Conservation (phyloP, 2,888 invertebrate genomes). For the Ochlodes sylvanus region DNA sequence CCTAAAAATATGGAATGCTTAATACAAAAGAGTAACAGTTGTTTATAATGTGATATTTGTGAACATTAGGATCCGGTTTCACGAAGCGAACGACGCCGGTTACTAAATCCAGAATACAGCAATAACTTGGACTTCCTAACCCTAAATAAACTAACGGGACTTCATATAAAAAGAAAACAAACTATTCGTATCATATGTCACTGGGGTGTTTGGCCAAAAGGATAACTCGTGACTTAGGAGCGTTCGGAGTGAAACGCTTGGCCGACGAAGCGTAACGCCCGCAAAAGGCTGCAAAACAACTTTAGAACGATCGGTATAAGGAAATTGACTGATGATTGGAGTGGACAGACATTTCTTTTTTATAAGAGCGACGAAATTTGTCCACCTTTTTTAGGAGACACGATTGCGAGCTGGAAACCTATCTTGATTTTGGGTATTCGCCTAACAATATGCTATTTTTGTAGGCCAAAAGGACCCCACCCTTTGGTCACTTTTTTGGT, state of each 20-base stretch:
- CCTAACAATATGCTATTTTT: too few relatives aligned
- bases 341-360: background rate
- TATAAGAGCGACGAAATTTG: background rate
- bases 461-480: too few relatives aligned
- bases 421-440: too few relatives aligned
- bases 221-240: conserved; percentile 6
- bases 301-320: background rate
- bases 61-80: too few relatives aligned
- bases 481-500: too few relatives aligned
- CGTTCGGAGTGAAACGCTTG: conserved; percentile 38
- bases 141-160: conserved; percentile 7
- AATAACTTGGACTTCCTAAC: background rate
- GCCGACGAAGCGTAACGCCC: background rate
- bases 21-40: too few relatives aligned
- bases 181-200: conserved; percentile 8
- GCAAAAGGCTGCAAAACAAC: conserved; percentile 15
- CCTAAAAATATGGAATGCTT: too few relatives aligned
- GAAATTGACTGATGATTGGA: background rate
- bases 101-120: too few relatives aligned
- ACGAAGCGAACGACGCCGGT: too few relatives aligned
- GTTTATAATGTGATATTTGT: too few relatives aligned
- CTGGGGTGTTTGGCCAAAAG: conserved; percentile 24
- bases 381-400: too few relatives aligned
- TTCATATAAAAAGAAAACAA: background rate
- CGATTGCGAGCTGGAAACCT: too few relatives aligned